Evolutionary conservation across 2,888 invertebrate genomes (phyloP).

Genomic region (Periphyllus acericola): DNA sequence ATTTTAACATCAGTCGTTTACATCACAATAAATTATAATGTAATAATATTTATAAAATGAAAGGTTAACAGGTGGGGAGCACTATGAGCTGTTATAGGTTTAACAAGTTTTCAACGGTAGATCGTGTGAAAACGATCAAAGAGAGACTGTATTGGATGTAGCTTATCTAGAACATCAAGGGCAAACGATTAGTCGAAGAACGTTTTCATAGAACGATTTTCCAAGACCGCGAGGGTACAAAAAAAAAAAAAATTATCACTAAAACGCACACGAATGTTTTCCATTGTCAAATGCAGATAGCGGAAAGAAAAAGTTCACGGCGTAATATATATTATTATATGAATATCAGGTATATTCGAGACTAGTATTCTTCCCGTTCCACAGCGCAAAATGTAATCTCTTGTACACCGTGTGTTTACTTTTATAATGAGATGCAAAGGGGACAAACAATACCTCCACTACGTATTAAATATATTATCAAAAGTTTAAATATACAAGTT

Average conservation of each 20-base stretch:
- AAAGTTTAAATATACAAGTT: background rate
- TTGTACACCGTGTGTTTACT: conserved; percentile 38
- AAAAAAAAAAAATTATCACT: background rate
- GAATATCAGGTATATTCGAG: background rate
- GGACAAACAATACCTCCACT: conserved; percentile 38
- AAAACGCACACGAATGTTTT: background rate
- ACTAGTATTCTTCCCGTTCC: background rate
- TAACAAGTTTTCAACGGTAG: background rate
- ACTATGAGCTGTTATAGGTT: background rate
- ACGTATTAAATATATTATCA: conserved; percentile 10
- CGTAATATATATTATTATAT: background rate
- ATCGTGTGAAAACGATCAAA: background rate
- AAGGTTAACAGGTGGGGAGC: too few relatives aligned
- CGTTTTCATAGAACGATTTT: background rate
- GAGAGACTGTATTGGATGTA: background rate
- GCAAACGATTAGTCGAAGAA: background rate
- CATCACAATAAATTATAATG: too few relatives aligned
- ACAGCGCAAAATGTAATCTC: conserved; percentile 17
- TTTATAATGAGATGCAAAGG: conserved; percentile 21
- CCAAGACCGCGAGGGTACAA: background rate
- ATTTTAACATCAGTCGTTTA: too few relatives aligned
- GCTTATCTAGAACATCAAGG: background rate
- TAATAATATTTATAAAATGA: too few relatives aligned
- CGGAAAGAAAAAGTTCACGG: background rate
- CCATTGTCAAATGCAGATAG: conserved; percentile 12